Evolutionary conservation across 2,888 invertebrate genomes (phyloP), one percentile per base, ranked within the genome.

Genomic region (Drosophila anomalata): DNA sequence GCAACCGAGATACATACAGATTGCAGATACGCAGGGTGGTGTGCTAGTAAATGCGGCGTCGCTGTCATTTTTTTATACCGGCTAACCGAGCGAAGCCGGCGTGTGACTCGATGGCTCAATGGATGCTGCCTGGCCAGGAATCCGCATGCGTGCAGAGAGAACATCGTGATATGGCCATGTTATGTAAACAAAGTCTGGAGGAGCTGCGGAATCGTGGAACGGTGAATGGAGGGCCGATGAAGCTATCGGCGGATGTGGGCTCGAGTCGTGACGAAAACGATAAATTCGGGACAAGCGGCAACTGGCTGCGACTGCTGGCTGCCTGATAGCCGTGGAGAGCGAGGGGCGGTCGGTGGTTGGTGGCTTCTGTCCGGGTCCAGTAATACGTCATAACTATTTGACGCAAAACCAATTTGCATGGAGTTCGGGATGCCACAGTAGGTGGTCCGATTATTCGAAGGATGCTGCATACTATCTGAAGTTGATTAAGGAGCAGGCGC

Each of bases 361-460:
- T 52, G 29, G 39, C 53, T 68, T 48, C 62, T 57, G 76, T 72
- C 73, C 75, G 68, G 75, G 70, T 70, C 70, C 79, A 79, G 79
- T 78, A 87, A 87, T 84, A 74, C 77, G 85, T 79, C 87, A 84
- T 75, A 78, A 74, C 78, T 73, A 75, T 52, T 51, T 75, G 84
- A 84, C 74, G 82, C 69, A 82, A 82, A 84, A 81, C 82, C 68
- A 82, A 78, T 74, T 77, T 80, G 72, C 70, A 58, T 47, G 17
- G 52, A 54, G 44, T 29, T 24, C 8, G 36, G 17, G 4, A 24
- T 24, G n/a, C 24, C 46, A n/a, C 42, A 42, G 26, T 26, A 29
- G 41, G 53, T 50, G 39, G 36, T 24, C 24, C 39, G 14, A n/a
- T 41, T 24, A n/a, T 20, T 14, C 9, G 11, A 63, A 58, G 44